These are phyloP conservation scores for Sebastes vulpes DNA, from an alignment of 2,797 vertebrate genomes.

Conservation along the genomic window DNA sequence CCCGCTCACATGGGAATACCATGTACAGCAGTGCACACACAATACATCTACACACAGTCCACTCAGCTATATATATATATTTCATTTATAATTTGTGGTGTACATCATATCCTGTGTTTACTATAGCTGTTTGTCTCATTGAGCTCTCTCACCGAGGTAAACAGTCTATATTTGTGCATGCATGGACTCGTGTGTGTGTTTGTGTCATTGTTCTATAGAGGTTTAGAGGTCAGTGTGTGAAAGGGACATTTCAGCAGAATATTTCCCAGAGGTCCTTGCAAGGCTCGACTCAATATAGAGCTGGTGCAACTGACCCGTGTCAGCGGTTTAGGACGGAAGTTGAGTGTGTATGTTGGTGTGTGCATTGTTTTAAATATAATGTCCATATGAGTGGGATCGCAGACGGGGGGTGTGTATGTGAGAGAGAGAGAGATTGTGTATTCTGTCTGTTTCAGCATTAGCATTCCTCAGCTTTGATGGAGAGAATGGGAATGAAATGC, in stretches of 20 bases:
- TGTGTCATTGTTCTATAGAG: slow-evolving; percentile 59
- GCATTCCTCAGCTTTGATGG: slow-evolving; percentile 63
- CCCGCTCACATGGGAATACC: neutral
- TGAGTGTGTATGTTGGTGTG: slow-evolving; percentile 7
- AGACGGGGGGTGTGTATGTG: neutral
- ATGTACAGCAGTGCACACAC: neutral
- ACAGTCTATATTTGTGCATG: slow-evolving; percentile 52
- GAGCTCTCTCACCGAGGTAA: slow-evolving; percentile 60
- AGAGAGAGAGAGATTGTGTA: neutral
- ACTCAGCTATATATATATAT: slow-evolving; percentile 11
- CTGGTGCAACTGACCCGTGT: slow-evolving; percentile 18
- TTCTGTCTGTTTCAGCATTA: slow-evolving; percentile 17
- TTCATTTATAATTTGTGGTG: slow-evolving; percentile 41
- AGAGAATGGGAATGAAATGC: slow-evolving; percentile 51
- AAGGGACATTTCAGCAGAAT: slow-evolving; percentile 62
- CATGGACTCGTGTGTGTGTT: neutral
- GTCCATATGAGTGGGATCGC: neutral
- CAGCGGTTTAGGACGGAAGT: slow-evolving; percentile 26
- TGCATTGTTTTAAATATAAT: slow-evolving; percentile 24
- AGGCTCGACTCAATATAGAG: slow-evolving; percentile 51
- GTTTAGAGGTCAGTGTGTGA: slow-evolving; percentile 69
- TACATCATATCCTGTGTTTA: slow-evolving; percentile 72
- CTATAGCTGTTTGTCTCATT: slow-evolving; percentile 42
- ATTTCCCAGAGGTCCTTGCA: slow-evolving; percentile 73
- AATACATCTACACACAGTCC: neutral